Percentiles rank a stretch among this genome's conserved stretches.
phyloP scores from a whole-genome alignment of 2,888 invertebrate genomes.

The Caenorhabditis virilis region DNA sequence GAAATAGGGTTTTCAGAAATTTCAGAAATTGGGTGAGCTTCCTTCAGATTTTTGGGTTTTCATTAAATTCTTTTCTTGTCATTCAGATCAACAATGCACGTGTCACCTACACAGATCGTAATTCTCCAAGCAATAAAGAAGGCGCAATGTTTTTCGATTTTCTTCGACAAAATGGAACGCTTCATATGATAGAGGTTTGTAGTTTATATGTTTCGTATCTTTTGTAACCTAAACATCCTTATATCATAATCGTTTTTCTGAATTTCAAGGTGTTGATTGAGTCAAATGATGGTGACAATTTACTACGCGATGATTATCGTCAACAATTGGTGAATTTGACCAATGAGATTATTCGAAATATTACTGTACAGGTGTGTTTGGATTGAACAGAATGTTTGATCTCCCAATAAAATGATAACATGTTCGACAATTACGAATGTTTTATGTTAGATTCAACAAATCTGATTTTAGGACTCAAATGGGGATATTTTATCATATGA shows the following conservation, averaged over 20 bases:
- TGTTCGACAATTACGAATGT: too few species aligned
- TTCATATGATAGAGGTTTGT: conserved; percentile 55
- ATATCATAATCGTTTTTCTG: too few species aligned
- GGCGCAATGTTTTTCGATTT: conserved; percentile 49
- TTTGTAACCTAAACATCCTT: background rate
- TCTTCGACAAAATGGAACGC: conserved; percentile 55
- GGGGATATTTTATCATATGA: conserved; percentile 17
- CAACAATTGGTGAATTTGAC: conserved; percentile 34
- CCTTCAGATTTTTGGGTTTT: too few species aligned
- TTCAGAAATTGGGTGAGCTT: too few species aligned
- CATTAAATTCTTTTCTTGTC: too few species aligned
- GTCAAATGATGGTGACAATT: conserved; percentile 41
- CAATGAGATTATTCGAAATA: conserved; percentile 26
- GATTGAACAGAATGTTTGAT: too few species aligned
- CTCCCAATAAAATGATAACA: conserved; percentile 1
- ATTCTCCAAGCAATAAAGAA: conserved; percentile 49
- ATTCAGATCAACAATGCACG: conserved; percentile 58
- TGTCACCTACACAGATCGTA: conserved; percentile 54
- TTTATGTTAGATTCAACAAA: background rate
- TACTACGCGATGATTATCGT: conserved; percentile 33
- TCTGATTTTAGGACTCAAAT: conserved; percentile 3
- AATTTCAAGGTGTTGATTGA: conserved; percentile 50
- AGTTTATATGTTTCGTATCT: background rate
- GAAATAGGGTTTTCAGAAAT: too few species aligned
- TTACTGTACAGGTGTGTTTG: conserved; percentile 2